phyloP scores from a whole-genome alignment of 2,113 vertebrate species.

The Trogon melanurus region DNA sequence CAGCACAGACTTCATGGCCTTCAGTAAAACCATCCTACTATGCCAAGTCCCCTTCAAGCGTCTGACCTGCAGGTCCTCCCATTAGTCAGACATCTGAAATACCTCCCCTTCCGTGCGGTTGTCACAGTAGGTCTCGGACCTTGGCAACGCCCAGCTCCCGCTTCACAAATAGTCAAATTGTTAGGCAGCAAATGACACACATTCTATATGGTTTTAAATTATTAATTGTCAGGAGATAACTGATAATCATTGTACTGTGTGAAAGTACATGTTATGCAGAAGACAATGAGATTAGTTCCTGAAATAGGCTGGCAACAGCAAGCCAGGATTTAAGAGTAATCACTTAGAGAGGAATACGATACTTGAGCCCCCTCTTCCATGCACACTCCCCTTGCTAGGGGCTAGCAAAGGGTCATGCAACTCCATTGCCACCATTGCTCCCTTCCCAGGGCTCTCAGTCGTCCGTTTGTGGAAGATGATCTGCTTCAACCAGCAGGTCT shows the following conservation, averaged over 20 bases:
- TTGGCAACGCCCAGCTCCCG: accelerated
- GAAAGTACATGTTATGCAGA: neutral
- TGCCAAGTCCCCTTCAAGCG: neutral
- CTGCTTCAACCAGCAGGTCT: neutral
- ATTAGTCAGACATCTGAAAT: accelerated
- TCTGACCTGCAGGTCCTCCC: neutral
- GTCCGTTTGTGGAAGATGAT: neutral
- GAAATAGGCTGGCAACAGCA: neutral
- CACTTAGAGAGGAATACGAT: neutral
- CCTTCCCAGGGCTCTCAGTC: accelerated
- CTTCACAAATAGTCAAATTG: neutral
- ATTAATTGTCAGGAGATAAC: neutral
- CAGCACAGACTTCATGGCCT: neutral
- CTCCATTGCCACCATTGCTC: accelerated
- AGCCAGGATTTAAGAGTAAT: neutral
- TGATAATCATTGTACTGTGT: neutral
- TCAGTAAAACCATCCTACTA: neutral
- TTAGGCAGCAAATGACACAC: neutral
- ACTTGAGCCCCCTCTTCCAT: neutral
- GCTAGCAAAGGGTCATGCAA: neutral
- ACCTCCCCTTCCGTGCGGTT: accelerated
- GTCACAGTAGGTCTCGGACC: neutral
- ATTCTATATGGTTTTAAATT: neutral
- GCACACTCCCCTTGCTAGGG: accelerated
- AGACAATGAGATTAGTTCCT: neutral